Percentiles rank a stretch among this genome's conserved stretches.
These are phyloP conservation scores for Dicaeum eximium DNA, from an alignment of 2,113 vertebrate genomes.

Conservation along the genomic window DNA sequence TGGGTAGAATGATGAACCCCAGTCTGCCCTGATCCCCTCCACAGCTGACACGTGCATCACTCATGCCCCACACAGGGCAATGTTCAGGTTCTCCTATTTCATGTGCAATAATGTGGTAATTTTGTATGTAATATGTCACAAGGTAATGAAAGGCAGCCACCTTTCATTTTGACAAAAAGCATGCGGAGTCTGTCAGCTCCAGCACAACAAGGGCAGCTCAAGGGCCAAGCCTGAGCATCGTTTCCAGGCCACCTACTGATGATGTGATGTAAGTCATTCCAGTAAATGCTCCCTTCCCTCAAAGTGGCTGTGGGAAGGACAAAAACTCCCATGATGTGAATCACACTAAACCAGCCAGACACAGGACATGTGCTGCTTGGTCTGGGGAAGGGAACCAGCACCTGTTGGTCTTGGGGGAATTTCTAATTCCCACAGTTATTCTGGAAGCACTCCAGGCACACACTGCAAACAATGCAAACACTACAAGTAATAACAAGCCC, in stretches of 20 bases:
- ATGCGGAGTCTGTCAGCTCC: neutral
- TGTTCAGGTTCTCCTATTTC: neutral
- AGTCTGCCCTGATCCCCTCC: neutral
- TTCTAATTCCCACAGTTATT: neutral
- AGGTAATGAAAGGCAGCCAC: neutral
- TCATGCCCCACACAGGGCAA: neutral
- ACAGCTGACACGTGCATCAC: neutral
- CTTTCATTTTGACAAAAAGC: conserved; percentile 43
- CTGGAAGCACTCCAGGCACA: neutral
- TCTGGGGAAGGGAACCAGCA: neutral
- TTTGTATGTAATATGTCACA: neutral
- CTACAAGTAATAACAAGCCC: neutral
- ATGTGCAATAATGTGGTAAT: neutral
- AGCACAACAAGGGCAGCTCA: conserved; percentile 25
- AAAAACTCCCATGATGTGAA: neutral
- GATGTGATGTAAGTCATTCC: neutral
- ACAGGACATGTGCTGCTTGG: neutral
- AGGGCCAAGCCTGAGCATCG: neutral
- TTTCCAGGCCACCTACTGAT: neutral
- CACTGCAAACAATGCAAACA: neutral
- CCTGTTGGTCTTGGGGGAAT: neutral
- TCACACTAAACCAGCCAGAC: neutral
- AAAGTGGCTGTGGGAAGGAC: neutral
- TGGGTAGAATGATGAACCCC: neutral
- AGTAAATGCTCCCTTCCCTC: neutral